A percentile compares a stretch with the other conserved stretches of the same genome.
Evolutionary conservation across 2,113 vertebrate species (phyloP).

Genomic region (Corythoichthys intestinalis): DNA sequence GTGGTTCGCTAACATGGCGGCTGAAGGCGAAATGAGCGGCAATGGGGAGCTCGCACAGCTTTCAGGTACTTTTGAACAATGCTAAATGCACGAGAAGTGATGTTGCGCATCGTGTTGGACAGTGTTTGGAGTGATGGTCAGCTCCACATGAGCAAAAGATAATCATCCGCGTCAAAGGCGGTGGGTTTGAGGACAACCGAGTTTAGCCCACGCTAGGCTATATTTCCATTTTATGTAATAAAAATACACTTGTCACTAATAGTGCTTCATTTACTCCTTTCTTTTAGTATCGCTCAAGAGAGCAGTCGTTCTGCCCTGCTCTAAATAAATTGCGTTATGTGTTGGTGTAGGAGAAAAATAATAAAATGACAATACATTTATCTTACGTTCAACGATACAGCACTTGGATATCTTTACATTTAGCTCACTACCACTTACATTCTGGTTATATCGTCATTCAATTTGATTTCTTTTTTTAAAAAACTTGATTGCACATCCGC

Average conservation of each 20-base stretch:
- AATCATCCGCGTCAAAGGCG: not conserved
- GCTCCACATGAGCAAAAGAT: not conserved
- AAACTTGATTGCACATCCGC: no score
- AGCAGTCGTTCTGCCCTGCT: not conserved
- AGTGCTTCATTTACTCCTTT: not conserved
- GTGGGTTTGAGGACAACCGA: not conserved
- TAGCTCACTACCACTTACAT: no score
- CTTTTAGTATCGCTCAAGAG: not conserved
- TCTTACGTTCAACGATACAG: no score
- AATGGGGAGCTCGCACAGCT: slow-evolving; percentile 58
- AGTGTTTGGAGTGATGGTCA: not conserved
- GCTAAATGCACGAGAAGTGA: not conserved
- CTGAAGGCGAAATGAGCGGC: slow-evolving; percentile 63
- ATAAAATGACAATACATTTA: no score
- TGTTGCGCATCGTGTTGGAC: not conserved
- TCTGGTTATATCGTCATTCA: no score
- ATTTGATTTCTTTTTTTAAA: no score
- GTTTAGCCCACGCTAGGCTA: slow-evolving; percentile 35
- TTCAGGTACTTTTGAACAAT: slow-evolving; percentile 42
- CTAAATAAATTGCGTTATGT: not conserved
- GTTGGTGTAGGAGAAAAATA: not conserved
- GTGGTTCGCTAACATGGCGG: slow-evolving; percentile 65
- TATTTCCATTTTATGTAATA: slow-evolving; percentile 1
- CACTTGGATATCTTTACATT: no score
- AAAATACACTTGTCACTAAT: not conserved